These are phyloP conservation scores for Apteryx owenii DNA, from an alignment of 2,113 vertebrate genomes.

Conservation along the genomic window DNA sequence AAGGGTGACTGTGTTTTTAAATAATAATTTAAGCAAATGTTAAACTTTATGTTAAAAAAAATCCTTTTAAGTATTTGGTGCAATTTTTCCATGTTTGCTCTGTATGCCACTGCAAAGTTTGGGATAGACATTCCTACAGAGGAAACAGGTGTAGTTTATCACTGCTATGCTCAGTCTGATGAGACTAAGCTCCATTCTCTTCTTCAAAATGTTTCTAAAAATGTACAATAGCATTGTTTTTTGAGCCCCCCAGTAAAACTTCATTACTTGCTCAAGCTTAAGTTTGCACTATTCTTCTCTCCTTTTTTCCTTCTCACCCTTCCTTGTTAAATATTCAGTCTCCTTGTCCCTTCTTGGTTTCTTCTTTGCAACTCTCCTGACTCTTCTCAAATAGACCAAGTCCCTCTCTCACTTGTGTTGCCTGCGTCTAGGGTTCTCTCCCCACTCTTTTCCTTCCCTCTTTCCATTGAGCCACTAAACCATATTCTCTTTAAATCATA, in stretches of 20 bases:
- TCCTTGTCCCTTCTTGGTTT: neutral
- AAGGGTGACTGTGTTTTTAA: neutral
- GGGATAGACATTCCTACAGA: neutral
- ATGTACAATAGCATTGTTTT: rapidly evolving
- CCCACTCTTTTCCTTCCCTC: neutral
- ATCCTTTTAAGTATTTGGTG: neutral
- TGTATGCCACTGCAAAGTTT: neutral
- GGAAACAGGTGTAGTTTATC: neutral
- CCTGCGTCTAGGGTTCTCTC: neutral
- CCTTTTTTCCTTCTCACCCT: neutral
- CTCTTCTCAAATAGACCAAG: neutral
- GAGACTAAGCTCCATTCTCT: neutral
- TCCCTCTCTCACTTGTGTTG: neutral
- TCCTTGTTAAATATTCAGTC: neutral
- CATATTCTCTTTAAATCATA: neutral
- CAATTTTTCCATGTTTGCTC: neutral
- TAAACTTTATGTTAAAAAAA: neutral
- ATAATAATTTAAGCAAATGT: neutral
- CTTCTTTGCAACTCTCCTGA: neutral
- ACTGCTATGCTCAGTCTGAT: neutral
- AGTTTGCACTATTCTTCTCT: neutral
- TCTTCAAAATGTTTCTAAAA: neutral
- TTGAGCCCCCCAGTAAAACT: neutral
- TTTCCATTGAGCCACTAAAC: neutral
- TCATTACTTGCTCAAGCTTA: neutral